Evolutionary conservation across 2,113 vertebrate species (phyloP).

Genomic region (Theristicus caerulescens): DNA sequence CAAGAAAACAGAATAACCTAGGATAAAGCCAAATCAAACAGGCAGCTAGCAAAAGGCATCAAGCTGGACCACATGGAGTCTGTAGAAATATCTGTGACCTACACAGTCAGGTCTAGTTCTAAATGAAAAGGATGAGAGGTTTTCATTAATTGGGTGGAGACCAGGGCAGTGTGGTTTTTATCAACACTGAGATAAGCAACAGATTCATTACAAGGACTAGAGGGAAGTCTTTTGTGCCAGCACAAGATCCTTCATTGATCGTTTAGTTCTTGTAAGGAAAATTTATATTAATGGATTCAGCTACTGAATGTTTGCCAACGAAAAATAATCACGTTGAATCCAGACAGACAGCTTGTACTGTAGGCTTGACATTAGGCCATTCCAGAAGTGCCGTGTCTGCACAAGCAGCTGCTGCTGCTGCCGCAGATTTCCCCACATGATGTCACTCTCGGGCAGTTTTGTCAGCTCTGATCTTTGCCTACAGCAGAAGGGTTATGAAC

Average conservation of each 20-base stretch:
- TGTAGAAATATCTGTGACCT: not conserved
- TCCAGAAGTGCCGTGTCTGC: fast-evolving
- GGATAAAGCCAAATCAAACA: not conserved
- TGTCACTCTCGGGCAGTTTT: slow-evolving; percentile 14
- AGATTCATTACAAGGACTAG: not conserved
- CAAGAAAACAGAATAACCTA: not conserved
- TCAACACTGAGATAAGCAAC: not conserved
- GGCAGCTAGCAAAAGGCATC: not conserved
- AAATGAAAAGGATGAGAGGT: not conserved
- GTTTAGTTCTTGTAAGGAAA: not conserved
- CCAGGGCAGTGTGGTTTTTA: not conserved
- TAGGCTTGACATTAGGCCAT: not conserved
- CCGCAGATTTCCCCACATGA: not conserved
- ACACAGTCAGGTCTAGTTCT: not conserved
- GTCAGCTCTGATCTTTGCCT: not conserved
- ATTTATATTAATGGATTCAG: not conserved
- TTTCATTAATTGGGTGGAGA: not conserved
- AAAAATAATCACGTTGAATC: not conserved
- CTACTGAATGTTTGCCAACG: not conserved
- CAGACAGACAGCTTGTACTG: not conserved
- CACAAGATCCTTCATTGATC: not conserved
- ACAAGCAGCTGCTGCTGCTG: not conserved
- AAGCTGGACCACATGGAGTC: not conserved
- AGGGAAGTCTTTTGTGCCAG: not conserved
- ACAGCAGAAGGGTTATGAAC: fast-evolving